Percentiles rank a stretch among this genome's conserved stretches.
Evolutionary conservation across 2,888 invertebrate genomes (phyloP).

Genomic region (Tanytarsus gracilentus): DNA sequence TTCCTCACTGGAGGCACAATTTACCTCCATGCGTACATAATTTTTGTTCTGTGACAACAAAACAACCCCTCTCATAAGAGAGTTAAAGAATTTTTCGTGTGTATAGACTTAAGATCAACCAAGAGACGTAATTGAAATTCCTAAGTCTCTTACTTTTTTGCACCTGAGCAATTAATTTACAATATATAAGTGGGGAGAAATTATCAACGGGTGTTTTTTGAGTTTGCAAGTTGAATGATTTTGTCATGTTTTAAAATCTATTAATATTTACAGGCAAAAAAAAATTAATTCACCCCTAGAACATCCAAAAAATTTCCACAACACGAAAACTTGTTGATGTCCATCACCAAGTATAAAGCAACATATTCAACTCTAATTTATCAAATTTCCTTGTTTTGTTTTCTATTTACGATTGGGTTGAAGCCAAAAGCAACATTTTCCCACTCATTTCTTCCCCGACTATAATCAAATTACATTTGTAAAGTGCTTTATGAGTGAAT

Average conservation of each 20-base stretch:
- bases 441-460: neutral
- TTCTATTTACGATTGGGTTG: too few species aligned
- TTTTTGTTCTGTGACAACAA: neutral
- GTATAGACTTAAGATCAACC: too few species aligned
- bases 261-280: too few species aligned
- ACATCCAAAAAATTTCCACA: too few species aligned
- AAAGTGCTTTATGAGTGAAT: slow-evolving; percentile 8
- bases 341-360: too few species aligned
- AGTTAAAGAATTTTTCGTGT: neutral
- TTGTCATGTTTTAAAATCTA: too few species aligned
- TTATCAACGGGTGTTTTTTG: too few species aligned
- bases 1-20: neutral
- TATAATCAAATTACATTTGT: slow-evolving; percentile 6
- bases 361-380: too few species aligned
- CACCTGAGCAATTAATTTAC: slow-evolving; percentile 19
- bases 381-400: neutral
- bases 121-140: slow-evolving; percentile 10
- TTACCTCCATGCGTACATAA: neutral
- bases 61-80: neutral
- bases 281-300: too few species aligned
- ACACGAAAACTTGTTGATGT: too few species aligned
- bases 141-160: neutral
- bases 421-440: neutral
- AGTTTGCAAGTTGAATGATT: too few species aligned
- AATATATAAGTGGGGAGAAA: neutral